phyloP scores from a whole-genome alignment of 2,113 vertebrate genomes.

The Rhipidura dahli region DNA sequence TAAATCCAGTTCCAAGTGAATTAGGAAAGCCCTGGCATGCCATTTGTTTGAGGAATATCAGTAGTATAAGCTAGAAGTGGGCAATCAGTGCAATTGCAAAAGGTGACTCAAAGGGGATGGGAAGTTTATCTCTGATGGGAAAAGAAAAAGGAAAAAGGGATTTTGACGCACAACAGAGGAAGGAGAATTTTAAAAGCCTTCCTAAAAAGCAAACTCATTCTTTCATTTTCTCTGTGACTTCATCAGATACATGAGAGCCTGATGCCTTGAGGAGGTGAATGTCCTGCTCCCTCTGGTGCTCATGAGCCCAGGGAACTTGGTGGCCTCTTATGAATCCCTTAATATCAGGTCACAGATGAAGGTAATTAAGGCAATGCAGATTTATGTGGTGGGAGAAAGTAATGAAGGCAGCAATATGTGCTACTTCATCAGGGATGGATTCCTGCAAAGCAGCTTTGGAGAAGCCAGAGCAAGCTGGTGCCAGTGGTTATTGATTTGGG shows the following conservation, averaged over 20 bases:
- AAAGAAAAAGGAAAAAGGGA: background rate
- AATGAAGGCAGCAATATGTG: background rate
- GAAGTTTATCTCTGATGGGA: background rate
- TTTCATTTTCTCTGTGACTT: background rate
- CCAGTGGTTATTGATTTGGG: slow-evolving; percentile 4
- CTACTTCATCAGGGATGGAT: background rate
- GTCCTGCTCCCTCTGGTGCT: background rate
- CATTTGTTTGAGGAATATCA: background rate
- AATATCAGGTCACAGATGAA: background rate
- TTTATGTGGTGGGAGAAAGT: background rate
- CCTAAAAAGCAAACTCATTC: background rate
- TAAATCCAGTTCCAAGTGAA: background rate
- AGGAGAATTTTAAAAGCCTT: background rate
- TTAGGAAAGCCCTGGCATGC: background rate
- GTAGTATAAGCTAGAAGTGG: background rate
- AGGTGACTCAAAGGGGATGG: background rate
- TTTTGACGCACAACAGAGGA: background rate
- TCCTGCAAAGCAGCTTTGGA: background rate
- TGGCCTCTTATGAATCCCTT: background rate
- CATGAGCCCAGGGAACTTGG: background rate
- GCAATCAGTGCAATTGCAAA: background rate
- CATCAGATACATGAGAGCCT: rapidly evolving
- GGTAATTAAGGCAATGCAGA: background rate
- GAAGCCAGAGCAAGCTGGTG: background rate
- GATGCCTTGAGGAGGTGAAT: background rate